These are phyloP conservation scores for Tenualosa ilisha DNA, from an alignment of 2,797 vertebrate genomes.

Conservation along the genomic window DNA sequence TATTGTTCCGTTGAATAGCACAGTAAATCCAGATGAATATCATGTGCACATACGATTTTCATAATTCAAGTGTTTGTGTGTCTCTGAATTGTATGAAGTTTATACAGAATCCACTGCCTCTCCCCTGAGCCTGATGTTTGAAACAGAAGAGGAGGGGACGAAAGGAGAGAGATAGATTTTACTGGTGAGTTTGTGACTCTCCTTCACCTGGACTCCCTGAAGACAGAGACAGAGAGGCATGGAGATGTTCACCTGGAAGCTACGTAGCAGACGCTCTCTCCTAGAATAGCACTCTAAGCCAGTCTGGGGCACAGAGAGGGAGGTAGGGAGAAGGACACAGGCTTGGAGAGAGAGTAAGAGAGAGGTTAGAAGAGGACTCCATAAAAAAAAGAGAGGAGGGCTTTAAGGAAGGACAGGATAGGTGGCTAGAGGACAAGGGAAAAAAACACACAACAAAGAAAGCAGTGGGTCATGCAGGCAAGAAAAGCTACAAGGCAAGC, in stretches of 20 bases:
- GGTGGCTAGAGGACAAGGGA: neutral
- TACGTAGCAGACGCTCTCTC: neutral
- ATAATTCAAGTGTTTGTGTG: neutral
- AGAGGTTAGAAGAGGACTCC: neutral
- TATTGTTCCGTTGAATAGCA: neutral
- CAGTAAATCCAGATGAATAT: slow-evolving; percentile 4
- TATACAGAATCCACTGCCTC: neutral
- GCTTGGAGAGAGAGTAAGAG: neutral
- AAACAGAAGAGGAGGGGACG: slow-evolving; percentile 27
- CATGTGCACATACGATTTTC: neutral
- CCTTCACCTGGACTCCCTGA: neutral
- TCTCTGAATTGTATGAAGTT: neutral
- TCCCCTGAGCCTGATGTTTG: neutral
- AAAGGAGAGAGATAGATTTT: slow-evolving; percentile 31
- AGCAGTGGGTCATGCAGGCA: neutral
- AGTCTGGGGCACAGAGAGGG: slow-evolving; percentile 26
- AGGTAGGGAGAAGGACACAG: neutral
- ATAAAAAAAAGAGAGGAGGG: neutral
- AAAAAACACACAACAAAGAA: neutral
- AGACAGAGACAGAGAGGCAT: slow-evolving; percentile 25
- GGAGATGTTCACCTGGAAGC: slow-evolving; percentile 9
- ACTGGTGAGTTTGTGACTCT: slow-evolving; percentile 18
- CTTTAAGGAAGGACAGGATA: neutral
- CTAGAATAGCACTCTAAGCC: neutral
- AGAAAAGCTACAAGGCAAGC: neutral